Evolutionary conservation across 2,797 vertebrate genomes (phyloP).

Genomic region (Rhabdophis nuchalis): DNA sequence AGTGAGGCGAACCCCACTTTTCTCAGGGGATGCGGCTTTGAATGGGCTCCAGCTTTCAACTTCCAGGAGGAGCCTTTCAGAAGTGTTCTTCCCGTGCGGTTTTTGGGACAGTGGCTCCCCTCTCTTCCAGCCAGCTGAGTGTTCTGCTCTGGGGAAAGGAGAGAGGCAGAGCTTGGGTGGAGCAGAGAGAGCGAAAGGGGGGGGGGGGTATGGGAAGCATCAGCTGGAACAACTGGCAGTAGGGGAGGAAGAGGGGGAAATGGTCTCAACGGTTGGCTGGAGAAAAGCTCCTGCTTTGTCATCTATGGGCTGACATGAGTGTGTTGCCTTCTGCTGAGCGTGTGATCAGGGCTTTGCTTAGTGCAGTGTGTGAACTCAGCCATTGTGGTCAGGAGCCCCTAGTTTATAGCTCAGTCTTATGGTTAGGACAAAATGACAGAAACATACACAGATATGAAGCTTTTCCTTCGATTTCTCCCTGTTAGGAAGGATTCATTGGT

Average conservation of each 20-base stretch:
- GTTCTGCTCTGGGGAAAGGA: background rate
- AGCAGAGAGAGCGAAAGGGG: background rate
- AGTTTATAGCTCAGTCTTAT: background rate
- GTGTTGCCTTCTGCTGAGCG: background rate
- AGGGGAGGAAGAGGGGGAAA: background rate
- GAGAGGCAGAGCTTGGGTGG: background rate
- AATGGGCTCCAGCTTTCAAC: background rate
- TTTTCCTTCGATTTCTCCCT: background rate
- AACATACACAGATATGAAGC: background rate
- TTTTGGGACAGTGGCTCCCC: background rate
- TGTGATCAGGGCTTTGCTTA: background rate
- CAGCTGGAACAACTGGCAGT: background rate
- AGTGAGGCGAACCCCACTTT: background rate
- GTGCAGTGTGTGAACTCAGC: background rate
- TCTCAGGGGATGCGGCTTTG: background rate
- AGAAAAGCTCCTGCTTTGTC: background rate
- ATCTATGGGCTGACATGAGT: background rate
- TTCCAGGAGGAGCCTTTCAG: background rate
- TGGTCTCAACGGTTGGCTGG: background rate
- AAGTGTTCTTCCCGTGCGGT: background rate
- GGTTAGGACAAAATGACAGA: background rate
- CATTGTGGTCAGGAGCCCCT: background rate
- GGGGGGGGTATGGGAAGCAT: background rate
- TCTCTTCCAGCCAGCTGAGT: background rate
- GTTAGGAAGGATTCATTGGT: background rate